Evolutionary conservation across 2,113 vertebrate species (phyloP), one percentile per base, ranked within the genome.

Genomic region (Labrus mixtus): DNA sequence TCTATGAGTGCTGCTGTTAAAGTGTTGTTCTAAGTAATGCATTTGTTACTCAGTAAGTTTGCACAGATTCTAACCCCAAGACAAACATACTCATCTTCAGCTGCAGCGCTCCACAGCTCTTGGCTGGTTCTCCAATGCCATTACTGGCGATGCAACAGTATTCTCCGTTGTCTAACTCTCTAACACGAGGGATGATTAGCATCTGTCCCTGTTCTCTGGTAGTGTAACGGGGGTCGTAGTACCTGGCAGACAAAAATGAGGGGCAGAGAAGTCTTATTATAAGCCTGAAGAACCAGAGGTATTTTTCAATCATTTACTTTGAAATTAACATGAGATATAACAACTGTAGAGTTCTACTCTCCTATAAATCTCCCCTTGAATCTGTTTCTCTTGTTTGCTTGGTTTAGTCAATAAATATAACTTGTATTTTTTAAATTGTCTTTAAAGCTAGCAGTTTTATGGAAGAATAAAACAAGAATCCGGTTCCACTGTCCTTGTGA

Each of bases 31-130:
- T 43, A n/a, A n/a, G n/a, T 41, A 15, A 45, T 13, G 16, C 16
- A 48, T 36, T 3, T 48, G 2, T 25, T 39, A 55, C 23, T 23
- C 19, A 33, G 15, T 10, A 43, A 48, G 19, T 75, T 39, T 53
- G 9, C 11, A 11, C 43, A 43, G 13, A 58, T n/a, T 56, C 5
- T 4, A 36, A 6, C n/a, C 16, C 7, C 22, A 37, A 68, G 25
- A 10, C 15, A 23, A 36, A 97, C 98, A 84, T 95, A 99, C 98
- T 96, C 97, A 99, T 99, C 94, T 99, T 99, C 29, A 99, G 96
- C 92, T 99, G 98, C 56, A 99, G 94, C 5, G 98, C 98, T 3
- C 97, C 98, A 15, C 98, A 99, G 70, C 97, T 99, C 91, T 97
- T 96, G 0, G 94, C 96, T 0, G 96, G 89, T 0, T 94, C 93